Base-by-base conservation (phyloP, 2,888 invertebrate genomes). In the Cataglyphis livida region DNA sequence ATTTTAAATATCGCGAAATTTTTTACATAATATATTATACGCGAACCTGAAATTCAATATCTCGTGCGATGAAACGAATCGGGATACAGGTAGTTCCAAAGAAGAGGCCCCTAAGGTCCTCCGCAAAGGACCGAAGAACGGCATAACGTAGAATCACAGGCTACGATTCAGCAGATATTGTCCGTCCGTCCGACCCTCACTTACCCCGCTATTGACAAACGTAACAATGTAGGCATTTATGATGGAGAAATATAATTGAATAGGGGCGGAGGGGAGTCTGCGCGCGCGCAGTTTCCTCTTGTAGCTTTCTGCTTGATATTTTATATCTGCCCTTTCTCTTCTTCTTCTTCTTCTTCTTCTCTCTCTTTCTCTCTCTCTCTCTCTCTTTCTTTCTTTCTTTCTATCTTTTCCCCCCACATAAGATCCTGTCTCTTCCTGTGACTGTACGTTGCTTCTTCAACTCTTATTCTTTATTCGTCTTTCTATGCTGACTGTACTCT, bases 171-270 rank as follows among this genome's bases (percentile, higher is more conserved):
- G 89, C 86, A 88, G 91, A 92, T 89, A 92, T 93, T 93, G 93
- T 93, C 90, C 91, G 86, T 90, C 91, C 91, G 92, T 91, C 93
- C 91, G 94, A 94, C 93, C 94, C 94, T 94, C 93, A 92, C 93
- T 94, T 94, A 93, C 92, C 92, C 92, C 91, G 87, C 93, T 93
- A 94, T 94, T 94, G 94, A 94, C 93, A 93, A 94, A 93, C 92
- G 93, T 93, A 94, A 94, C 94, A 94, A 94, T 94, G 94, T 94
- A 93, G 93, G 94, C 93, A 94, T 94, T 94, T 94, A 94, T 94
- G 92, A 91, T 91, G 93, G 92, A 92, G 93, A 93, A 93, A 93
- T 93, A 94, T 94, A 94, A 94, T 94, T 94, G 94, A 94, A 94
- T 94, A 93, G 91, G 87, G 89, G 90, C 85, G 89, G 86, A 89